Conservation (phyloP, 2,888 invertebrate genomes). For the Nowickia ferox region DNA sequence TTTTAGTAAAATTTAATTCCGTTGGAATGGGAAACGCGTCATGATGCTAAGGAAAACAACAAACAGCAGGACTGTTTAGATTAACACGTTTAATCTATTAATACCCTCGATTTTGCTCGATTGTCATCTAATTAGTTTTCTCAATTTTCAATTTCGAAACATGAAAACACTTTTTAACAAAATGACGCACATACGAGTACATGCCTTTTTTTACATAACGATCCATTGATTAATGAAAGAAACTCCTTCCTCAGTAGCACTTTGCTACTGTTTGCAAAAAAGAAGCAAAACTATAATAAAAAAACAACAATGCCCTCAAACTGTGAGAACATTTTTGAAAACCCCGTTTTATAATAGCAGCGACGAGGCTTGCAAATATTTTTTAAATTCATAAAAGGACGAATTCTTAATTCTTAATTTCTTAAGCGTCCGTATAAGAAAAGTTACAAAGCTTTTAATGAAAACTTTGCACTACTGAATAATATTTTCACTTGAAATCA, state of each 20-base stretch:
- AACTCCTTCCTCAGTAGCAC: neutral
- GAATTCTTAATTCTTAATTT: too few relatives aligned
- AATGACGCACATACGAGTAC: conserved; percentile 22
- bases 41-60: conserved; percentile 42
- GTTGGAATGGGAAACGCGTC: conserved; percentile 64
- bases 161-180: conserved; percentile 72
- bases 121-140: conserved; percentile 74
- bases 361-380: too few relatives aligned
- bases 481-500: too few relatives aligned
- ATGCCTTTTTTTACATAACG: conserved; percentile 48
- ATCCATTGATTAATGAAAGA: conserved; percentile 74
- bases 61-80: conserved; percentile 63
- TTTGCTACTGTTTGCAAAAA: neutral
- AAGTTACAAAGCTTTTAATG: too few relatives aligned
- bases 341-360: too few relatives aligned
- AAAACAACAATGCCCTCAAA: conserved; percentile 2
- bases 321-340: too few relatives aligned
- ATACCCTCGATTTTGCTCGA: conserved; percentile 65
- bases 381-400: too few relatives aligned
- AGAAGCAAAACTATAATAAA: neutral
- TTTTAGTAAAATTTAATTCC: conserved; percentile 25
- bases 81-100: conserved; percentile 71
- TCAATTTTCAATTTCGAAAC: conserved; percentile 71
- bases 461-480: too few relatives aligned
- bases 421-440: too few relatives aligned